Evolutionary conservation across 35 echinoderm and acorn worm species (phyloP).

Genomic region (Chiridota heheva): DNA sequence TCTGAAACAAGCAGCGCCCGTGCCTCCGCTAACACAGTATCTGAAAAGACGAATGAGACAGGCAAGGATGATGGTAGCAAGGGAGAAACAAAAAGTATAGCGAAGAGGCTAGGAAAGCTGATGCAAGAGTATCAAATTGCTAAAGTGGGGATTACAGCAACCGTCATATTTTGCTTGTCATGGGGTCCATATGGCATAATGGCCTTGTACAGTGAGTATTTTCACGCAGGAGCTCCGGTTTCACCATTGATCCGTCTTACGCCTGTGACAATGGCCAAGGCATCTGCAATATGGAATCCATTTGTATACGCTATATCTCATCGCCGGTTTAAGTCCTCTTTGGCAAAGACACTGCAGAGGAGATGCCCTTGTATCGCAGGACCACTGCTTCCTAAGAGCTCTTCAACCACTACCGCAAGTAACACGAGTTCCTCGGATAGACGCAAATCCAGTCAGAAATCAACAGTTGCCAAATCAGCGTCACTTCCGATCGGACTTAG

Average conservation of each 20-base stretch:
- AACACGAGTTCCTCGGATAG: too few relatives aligned
- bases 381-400: too few relatives aligned
- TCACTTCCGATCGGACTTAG: too few relatives aligned
- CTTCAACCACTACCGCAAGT: too few relatives aligned
- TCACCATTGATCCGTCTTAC: constrained; percentile 41
- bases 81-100: constrained; percentile 41
- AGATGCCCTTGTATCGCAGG: not conserved
- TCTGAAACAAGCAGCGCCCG: too few relatives aligned
- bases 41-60: too few relatives aligned
- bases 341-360: not conserved
- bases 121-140: constrained; percentile 69
- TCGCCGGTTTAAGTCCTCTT: constrained; percentile 61
- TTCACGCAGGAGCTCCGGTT: constrained; percentile 1
- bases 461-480: too few relatives aligned
- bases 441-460: too few relatives aligned
- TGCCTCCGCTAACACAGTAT: too few relatives aligned
- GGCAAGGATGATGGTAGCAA: too few relatives aligned
- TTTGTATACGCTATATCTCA: constrained; percentile 89
- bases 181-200: constrained; percentile 71
- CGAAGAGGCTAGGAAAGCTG: constrained; percentile 1
- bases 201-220: constrained; percentile 54
- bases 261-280: constrained; percentile 81
- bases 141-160: constrained; percentile 67
- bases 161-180: constrained; percentile 43
- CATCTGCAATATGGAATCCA: constrained; percentile 82